Base-by-base conservation (phyloP, 35 echinoderm and acorn worm genomes). In the Apostichopus japonicus region DNA sequence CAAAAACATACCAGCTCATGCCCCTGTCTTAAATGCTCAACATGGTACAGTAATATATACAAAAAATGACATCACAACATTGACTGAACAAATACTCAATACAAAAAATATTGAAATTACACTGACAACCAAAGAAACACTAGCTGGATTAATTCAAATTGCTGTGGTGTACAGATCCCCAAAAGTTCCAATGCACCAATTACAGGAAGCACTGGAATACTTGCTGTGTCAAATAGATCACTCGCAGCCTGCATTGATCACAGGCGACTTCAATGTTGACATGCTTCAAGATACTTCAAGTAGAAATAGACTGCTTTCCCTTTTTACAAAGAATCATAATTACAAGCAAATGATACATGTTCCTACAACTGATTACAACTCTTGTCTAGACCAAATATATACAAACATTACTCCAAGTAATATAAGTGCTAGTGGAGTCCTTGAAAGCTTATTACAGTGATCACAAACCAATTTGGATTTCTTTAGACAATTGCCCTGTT, bases 21-120 rank as follows among this genome's bases (percentile, higher is more conserved):
- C 75, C 21, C 17, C 75, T 72, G 17, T 16, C 23, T 52, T 80
- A 79, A 79, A 92, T 63, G 25, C 78, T 33, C 14, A 27, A 71
- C n/a, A 84, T 33, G 83, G 72, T 22, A 77, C 23, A 72, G 33
- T 51, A 88, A 72, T 88, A 11, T 88, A 88, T 59, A 88, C 72
- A 53, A 54, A 77, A 57, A 17, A 77, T 24, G 33, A 53, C 15
- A 11, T 87, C 24, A 77, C 52, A 33, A 72, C 54, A 23, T 4
- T 10, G 19, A 87, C 53, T 21, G 24, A 70, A 72, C 22, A 65
- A 70, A 54, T 71, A 78, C 75, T 77, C 19, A 77, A 76, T 17
- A n/a, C 59, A 19, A 88, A 88, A 52, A 33, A 72, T 23, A 24
- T 88, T 88, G 86, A 88, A 88, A 88, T 88, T 67, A 88, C 86